These are phyloP conservation scores for Ormyrus labotus DNA, from an alignment of 2,888 invertebrate species.

Conservation along the genomic window DNA sequence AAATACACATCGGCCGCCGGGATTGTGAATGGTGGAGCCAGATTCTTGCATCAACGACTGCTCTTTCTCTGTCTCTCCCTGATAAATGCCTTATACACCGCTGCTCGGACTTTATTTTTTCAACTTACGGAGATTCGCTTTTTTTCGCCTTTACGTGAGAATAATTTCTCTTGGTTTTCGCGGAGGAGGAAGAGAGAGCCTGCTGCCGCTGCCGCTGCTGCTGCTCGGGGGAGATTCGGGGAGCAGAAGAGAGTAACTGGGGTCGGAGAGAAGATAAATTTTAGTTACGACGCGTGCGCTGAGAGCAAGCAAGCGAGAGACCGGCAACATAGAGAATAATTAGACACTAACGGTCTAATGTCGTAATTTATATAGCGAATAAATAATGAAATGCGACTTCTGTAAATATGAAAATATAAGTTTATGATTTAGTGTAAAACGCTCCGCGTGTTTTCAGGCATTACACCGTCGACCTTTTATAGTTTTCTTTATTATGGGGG, in stretches of 20 bases:
- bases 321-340: conserved; percentile 43
- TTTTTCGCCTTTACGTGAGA: conserved; percentile 29
- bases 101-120: too few species aligned
- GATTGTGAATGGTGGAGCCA: conserved; percentile 6
- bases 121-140: conserved; percentile 13
- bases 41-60: neutral
- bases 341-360: conserved; percentile 52
- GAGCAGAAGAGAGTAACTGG: neutral
- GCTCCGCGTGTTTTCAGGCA: neutral
- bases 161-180: conserved; percentile 45
- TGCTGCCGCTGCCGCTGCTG: too few species aligned
- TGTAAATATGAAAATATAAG: conserved; percentile 31
- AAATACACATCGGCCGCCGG: conserved; percentile 22
- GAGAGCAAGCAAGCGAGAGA: neutral
- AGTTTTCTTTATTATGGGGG: conserved; percentile 19
- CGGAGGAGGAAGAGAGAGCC: neutral
- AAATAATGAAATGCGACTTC: conserved; percentile 51
- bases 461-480: neutral
- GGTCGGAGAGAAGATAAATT: conserved; percentile 46
- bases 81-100: neutral
- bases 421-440: conserved; percentile 18
- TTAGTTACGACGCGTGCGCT: conserved; percentile 43
- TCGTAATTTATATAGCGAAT: conserved; percentile 47
- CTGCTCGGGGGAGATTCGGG: too few species aligned
- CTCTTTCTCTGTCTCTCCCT: neutral